Evolutionary conservation across 2,797 vertebrate species (phyloP).

Genomic region (Crax fasciolata): DNA sequence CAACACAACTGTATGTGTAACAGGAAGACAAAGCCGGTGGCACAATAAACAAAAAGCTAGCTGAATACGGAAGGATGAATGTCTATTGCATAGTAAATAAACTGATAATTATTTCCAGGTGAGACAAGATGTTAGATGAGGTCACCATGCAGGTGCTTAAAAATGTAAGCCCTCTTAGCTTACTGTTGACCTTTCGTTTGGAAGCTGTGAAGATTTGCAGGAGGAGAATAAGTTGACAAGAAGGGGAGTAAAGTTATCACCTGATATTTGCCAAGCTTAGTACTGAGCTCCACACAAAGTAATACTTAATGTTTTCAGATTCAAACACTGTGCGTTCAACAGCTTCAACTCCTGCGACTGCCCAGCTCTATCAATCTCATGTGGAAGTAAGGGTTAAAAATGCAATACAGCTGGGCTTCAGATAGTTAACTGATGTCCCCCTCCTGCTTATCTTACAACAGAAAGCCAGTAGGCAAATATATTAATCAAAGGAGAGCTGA

Average conservation of each 20-base stretch:
- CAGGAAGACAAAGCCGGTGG: conserved; percentile 89
- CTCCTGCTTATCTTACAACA: conserved; percentile 45
- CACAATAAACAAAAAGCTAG: conserved; percentile 80
- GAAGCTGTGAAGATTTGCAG: conserved; percentile 77
- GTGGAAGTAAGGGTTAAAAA: conserved; percentile 14
- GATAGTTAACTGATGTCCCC: conserved; percentile 9
- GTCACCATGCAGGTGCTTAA: conserved; percentile 81
- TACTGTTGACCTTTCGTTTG: conserved; percentile 82
- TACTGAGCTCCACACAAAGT: conserved; percentile 67
- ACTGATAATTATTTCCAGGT: conserved; percentile 83
- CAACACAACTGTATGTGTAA: conserved; percentile 78
- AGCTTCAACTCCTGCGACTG: conserved; percentile 59
- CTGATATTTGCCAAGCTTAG: conserved; percentile 83
- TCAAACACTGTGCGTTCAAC: conserved; percentile 57
- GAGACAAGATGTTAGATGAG: conserved; percentile 80
- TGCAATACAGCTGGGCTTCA: conserved; percentile 7
- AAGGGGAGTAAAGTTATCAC: conserved; percentile 74
- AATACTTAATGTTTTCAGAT: conserved; percentile 47
- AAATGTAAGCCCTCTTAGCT: conserved; percentile 80
- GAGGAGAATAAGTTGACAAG: conserved; percentile 78
- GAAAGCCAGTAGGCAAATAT: not conserved
- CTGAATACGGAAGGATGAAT: conserved; percentile 81
- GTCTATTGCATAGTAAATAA: conserved; percentile 95
- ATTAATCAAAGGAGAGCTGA: conserved; percentile 22
- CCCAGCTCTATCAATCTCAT: not conserved